Conservation (phyloP, 2,888 invertebrate genomes). For the Dicyrtoma fusca region DNA sequence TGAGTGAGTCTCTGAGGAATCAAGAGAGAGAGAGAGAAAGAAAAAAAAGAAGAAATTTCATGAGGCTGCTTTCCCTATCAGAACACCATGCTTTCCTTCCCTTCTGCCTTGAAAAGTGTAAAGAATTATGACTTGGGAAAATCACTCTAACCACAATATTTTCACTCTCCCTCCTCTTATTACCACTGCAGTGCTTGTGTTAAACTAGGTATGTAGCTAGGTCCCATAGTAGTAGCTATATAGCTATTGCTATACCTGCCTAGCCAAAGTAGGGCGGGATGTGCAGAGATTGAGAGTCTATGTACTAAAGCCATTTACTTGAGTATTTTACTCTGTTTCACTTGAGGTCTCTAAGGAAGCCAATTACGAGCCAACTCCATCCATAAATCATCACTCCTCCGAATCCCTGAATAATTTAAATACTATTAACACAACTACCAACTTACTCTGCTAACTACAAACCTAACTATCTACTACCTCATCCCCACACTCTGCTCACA, state of each 20-base stretch:
- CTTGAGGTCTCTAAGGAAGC: conserved; percentile 33
- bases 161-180: neutral
- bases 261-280: too few relatives aligned
- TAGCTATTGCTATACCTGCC: too few relatives aligned
- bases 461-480: neutral
- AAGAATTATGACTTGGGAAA: conserved; percentile 27
- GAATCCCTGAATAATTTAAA: conserved; percentile 38
- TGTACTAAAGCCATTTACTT: too few relatives aligned
- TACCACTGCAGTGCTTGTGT: neutral
- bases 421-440: conserved; percentile 31
- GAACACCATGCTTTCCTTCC: neutral
- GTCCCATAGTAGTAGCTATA: too few relatives aligned
- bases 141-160: conserved; percentile 7
- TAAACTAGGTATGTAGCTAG: too few relatives aligned
- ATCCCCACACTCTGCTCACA: neutral
- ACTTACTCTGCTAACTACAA: neutral
- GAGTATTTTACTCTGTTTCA: conserved; percentile 12
- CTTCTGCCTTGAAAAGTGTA: neutral
- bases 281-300: too few relatives aligned
- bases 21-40: conserved; percentile 3
- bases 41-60: neutral
- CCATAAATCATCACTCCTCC: conserved; percentile 34
- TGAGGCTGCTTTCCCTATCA: neutral
- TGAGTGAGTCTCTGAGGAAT: conserved; percentile 25
- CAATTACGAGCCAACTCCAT: conserved; percentile 31